Evolutionary conservation across 2,888 invertebrate species (phyloP), one percentile per base, ranked within the genome.

Genomic region (Parnassius apollo): DNA sequence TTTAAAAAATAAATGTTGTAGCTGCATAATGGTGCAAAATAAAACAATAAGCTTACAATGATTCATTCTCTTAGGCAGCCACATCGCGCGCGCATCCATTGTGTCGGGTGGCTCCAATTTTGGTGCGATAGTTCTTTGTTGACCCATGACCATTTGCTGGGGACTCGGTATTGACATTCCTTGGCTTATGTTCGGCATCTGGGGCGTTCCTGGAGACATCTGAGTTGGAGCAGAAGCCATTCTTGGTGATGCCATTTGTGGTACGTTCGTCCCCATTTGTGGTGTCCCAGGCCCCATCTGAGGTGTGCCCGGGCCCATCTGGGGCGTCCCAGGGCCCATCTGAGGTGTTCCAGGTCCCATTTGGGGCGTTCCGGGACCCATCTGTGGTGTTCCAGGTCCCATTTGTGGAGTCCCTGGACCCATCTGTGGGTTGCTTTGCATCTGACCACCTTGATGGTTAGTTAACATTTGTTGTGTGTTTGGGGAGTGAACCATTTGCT

Each of bases 1-100:
- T 4, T 57, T 49, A 46, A 61, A 18, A 59, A 62, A 61, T 57
- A 61, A 58, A 13, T 46, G 42, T 61, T 12, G 56, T 57, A 52
- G 59, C 63, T 52, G 56, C 54, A 45, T 54, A 66, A 58, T 55
- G 11, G 69, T 75, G 71, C 72, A 73, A 71, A 69, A 69, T 66
- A 72, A 71, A 71, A 68, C 78, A 77, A 63, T 80, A 91, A 91
- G 93, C 94, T 94, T 94, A 94, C 94, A 91, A 93, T 94, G 93
- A 77, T 93, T 93, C 91, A 94, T 93, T 90, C 93, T 85, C 82
- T 94, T 93, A 69, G 94, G 94, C 83, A 94, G 91, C 94, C 94
- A 94, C 87, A 93, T 93, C 66, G 93, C 86, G 69, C 94, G 85
- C 61, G 93, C 93, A 73, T 93, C 93, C 87, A 91, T 88, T 54